Evolutionary conservation across 2,888 invertebrate genomes (phyloP).

Genomic region (Acanthosepion pharaonis): DNA sequence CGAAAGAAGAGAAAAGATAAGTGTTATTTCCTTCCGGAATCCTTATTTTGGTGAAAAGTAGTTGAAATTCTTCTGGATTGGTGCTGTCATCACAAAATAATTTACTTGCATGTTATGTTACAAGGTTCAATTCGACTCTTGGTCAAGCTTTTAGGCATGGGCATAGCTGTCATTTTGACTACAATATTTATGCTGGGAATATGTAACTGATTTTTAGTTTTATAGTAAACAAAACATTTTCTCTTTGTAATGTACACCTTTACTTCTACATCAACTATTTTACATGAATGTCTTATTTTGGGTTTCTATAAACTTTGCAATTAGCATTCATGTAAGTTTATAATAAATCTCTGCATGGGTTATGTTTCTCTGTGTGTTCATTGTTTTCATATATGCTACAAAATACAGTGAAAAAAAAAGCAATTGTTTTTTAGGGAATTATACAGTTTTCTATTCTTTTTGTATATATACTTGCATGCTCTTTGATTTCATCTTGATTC

Average conservation of each 20-base stretch:
- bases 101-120: background rate
- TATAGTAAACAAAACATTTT: background rate
- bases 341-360: background rate
- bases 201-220: background rate
- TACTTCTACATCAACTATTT: background rate
- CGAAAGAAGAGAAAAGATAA: background rate
- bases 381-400: background rate
- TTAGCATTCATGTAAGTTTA: background rate
- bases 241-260: background rate
- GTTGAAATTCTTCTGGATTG: too few relatives aligned
- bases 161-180: background rate
- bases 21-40: background rate
- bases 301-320: background rate
- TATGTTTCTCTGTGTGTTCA: background rate
- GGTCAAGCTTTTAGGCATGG: background rate
- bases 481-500: constrained; percentile 13
- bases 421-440: background rate
- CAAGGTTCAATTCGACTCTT: background rate
- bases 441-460: background rate
- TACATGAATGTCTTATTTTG: background rate
- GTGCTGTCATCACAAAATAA: too few relatives aligned
- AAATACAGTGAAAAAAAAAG: background rate
- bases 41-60: background rate
- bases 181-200: too few relatives aligned
- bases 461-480: background rate